These are phyloP conservation scores for Charaxes varanes DNA, from an alignment of 1,140 invertebrate species.

Conservation along the genomic window DNA sequence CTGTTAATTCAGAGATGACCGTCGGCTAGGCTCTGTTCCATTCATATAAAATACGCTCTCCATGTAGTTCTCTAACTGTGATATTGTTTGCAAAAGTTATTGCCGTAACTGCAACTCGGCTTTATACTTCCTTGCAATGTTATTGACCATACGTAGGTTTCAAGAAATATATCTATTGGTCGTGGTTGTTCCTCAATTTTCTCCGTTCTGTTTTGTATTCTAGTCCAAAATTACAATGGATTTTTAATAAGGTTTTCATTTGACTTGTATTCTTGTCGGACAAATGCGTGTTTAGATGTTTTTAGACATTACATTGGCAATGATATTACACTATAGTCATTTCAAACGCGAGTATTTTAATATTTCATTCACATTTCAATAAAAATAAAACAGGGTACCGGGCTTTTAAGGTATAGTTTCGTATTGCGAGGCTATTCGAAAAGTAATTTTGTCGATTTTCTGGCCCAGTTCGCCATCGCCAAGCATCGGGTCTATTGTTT, in stretches of 20 bases:
- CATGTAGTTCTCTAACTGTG: background rate
- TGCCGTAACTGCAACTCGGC: conserved; percentile 2
- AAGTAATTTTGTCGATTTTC: background rate
- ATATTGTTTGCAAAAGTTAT: conserved; percentile 7
- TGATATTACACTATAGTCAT: too few species aligned
- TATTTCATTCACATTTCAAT: too few species aligned
- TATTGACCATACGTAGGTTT: background rate
- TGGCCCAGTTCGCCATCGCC: background rate
- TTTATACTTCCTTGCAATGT: background rate
- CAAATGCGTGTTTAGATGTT: too few species aligned
- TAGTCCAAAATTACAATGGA: too few species aligned
- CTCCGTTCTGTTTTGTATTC: too few species aligned
- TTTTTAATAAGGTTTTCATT: too few species aligned
- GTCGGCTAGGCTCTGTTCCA: background rate
- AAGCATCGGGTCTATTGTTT: conserved; percentile 35
- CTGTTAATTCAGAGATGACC: conserved; percentile 6
- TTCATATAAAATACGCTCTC: conserved; percentile 4
- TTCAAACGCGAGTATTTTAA: too few species aligned
- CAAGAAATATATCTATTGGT: background rate
- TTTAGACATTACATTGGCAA: too few species aligned
- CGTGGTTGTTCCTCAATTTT: background rate
- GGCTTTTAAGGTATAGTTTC: too few species aligned
- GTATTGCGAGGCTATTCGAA: background rate
- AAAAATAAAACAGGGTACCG: too few species aligned
- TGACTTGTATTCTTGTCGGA: too few species aligned